Evolutionary conservation across 2,113 vertebrate genomes (phyloP), one percentile per base, ranked within the genome.

Genomic region (Passerina amoena): DNA sequence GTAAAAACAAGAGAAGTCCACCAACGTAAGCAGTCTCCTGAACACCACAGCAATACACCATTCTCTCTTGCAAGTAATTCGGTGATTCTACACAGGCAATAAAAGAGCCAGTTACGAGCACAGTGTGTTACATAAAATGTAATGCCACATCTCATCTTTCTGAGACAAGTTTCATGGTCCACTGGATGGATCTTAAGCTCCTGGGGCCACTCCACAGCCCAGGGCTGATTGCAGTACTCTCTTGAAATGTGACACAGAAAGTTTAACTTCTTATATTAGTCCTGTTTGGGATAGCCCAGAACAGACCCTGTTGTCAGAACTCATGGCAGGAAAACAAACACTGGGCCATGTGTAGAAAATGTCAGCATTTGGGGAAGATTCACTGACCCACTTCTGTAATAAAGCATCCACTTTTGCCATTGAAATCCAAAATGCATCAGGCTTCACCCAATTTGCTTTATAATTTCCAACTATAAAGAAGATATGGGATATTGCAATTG

Each of bases 111-210:
- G 40, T 66, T 85, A 85, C 42, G 59, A 84, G 77, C 65, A 81
- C 21, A 53, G 68, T 11, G 47, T 57, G 66, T 94, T 95, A 96
- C 40, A 76, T 91, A 97, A 93, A 92, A 86, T 0, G 6, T 15
- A 84, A 86, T 75, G 80, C 69, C 90, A 91, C 82, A 86, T 84
- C 93, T 94, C 76, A 76, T 95, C 88, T 84, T 95, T 45, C 68
- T 65, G 24, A 86, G 65, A 76, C 37, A 78, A 31, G 40, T 75
- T 94, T 96, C 61, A 94, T 59, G 94, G 82, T 88, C 72, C 90
- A 76, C 40, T 88, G 79, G 61, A 60, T 88, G 79, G 61, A 60
- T 93, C 76, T 92, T 78, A 66, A 80, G 51, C 80, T 90, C 80
- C 80, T 64, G 59, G 83, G 75, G 82, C 86, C 42, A 53, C 17